Evolutionary conservation across 2,888 invertebrate species (phyloP).

Genomic region (Cephus spinipes): DNA sequence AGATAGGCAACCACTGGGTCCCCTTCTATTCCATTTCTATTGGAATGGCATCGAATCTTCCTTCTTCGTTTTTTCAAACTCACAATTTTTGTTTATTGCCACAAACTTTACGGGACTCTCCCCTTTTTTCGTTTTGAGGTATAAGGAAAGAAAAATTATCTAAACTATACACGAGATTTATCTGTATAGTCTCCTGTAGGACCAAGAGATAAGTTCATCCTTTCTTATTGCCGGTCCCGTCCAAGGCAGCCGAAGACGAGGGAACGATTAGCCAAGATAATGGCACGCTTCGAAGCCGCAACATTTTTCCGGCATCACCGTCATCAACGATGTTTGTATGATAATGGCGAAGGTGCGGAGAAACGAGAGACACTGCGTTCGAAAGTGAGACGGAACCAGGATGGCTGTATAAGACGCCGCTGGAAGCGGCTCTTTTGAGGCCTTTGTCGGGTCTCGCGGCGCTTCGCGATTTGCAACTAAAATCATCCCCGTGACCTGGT

Average conservation of each 20-base stretch:
- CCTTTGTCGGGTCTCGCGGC: conserved; percentile 65
- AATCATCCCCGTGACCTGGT: conserved; percentile 58
- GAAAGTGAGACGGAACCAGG: conserved; percentile 22
- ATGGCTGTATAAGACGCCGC: conserved; percentile 35
- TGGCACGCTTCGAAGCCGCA: conserved; percentile 48
- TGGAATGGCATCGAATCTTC: conserved; percentile 18
- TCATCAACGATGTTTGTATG: conserved; percentile 64
- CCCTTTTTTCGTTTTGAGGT: not conserved
- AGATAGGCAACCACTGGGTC: conserved; percentile 23
- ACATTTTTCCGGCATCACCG: conserved; percentile 57
- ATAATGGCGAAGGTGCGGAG: conserved; percentile 64
- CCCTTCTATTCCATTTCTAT: conserved; percentile 17
- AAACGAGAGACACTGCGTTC: conserved; percentile 48
- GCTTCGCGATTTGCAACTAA: conserved; percentile 66
- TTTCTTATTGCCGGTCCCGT: not conserved
- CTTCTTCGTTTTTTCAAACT: conserved; percentile 32
- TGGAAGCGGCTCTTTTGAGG: conserved; percentile 58
- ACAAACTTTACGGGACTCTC: conserved; percentile 6
- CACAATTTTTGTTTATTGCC: not conserved
- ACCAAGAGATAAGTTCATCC: not conserved
- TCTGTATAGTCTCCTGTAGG: not conserved
- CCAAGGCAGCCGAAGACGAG: not conserved
- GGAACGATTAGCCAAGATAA: conserved; percentile 53
- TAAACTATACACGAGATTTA: not conserved
- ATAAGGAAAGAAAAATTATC: not conserved